Evolutionary conservation across 2,797 vertebrate species (phyloP).

Genomic region (Sebastes kiyomatsui): DNA sequence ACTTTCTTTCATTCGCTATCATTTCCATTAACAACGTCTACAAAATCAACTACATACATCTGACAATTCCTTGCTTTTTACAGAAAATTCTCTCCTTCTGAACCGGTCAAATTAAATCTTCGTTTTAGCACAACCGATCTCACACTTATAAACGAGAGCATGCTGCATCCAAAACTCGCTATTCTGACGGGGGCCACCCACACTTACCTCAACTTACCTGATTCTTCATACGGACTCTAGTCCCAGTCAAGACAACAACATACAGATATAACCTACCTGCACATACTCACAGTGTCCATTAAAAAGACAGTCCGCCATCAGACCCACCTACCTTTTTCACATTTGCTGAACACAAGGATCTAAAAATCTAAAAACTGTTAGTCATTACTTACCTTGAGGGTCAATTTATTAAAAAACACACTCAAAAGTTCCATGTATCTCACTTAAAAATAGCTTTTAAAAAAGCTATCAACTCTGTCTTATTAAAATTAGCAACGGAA

Average conservation of each 20-base stretch:
- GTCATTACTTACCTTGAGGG: slow-evolving; percentile 83
- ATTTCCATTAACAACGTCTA: not conserved
- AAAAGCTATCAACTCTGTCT: slow-evolving; percentile 77
- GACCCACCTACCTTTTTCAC: slow-evolving; percentile 82
- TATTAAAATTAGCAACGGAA: slow-evolving; percentile 86
- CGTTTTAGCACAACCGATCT: not conserved
- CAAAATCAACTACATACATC: not conserved
- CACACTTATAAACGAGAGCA: not conserved
- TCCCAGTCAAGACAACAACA: slow-evolving; percentile 74
- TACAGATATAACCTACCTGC: slow-evolving; percentile 81
- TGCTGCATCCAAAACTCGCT: not conserved
- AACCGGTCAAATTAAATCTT: not conserved
- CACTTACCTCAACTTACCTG: slow-evolving; percentile 79
- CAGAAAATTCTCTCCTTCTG: not conserved
- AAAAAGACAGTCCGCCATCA: slow-evolving; percentile 37
- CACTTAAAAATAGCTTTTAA: slow-evolving; percentile 78
- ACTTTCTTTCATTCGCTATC: not conserved
- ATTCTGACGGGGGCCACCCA: slow-evolving; percentile 46
- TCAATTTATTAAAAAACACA: slow-evolving; percentile 84
- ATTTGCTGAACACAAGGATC: slow-evolving; percentile 53
- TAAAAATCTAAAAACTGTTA: slow-evolving; percentile 83
- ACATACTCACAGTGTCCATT: slow-evolving; percentile 79
- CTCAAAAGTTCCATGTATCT: slow-evolving; percentile 85
- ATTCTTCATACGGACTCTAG: slow-evolving; percentile 51
- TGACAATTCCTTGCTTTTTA: not conserved